phyloP scores from a whole-genome alignment of 2,797 vertebrate genomes.

The Halcyon smyrnensis region DNA sequence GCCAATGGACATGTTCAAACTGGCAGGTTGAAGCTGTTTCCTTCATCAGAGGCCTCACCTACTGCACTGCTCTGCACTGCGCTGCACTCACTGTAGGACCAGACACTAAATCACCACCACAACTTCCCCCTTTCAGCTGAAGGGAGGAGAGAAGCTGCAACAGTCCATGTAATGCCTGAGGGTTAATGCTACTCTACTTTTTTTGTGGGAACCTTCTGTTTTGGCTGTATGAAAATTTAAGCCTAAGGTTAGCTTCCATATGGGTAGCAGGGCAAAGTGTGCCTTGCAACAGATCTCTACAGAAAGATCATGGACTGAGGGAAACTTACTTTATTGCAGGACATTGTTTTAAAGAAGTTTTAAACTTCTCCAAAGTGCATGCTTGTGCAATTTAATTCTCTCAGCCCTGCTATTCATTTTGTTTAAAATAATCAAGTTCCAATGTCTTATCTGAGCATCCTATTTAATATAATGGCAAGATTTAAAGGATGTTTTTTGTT shows the following conservation, averaged over 20 bases:
- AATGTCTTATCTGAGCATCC: background rate
- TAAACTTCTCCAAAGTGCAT: background rate
- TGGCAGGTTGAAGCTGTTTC: background rate
- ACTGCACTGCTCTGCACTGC: no score
- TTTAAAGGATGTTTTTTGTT: background rate
- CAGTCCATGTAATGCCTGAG: background rate
- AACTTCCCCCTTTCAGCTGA: background rate
- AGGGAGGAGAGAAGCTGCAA: background rate
- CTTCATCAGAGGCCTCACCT: background rate
- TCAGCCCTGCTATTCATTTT: background rate
- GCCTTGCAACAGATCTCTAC: background rate
- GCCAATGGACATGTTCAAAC: fast-evolving
- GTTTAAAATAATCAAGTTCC: background rate
- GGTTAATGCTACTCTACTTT: background rate
- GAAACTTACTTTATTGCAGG: background rate
- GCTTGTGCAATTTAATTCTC: background rate
- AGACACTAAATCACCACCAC: background rate
- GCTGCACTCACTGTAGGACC: background rate
- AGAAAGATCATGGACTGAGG: background rate
- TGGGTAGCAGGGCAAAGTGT: background rate
- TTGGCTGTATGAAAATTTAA: background rate
- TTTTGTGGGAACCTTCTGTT: background rate
- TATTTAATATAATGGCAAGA: background rate
- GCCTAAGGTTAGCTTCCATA: background rate
- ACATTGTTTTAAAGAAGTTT: background rate